Evolutionary conservation across 2,888 invertebrate species (phyloP).

Genomic region (Machimus rusticus): DNA sequence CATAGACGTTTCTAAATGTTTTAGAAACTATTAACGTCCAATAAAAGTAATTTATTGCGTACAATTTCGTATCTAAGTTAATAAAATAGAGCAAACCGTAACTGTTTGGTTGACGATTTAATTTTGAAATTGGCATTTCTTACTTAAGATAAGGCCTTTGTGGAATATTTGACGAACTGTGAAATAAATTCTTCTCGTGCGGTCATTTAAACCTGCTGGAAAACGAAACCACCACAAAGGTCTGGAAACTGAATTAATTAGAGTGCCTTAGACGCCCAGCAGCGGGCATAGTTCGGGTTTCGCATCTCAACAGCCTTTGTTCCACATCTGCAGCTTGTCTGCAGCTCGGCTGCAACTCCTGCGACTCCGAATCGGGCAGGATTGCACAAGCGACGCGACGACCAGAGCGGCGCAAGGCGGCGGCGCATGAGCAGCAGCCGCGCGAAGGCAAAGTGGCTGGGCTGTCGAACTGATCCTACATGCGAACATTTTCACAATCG

Average conservation of each 20-base stretch:
- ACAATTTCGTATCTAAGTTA: not conserved
- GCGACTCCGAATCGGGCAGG: not conserved
- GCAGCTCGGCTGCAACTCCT: not conserved
- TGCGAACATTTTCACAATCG: conserved; percentile 11
- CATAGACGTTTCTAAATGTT: not conserved
- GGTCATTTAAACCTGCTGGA: not conserved
- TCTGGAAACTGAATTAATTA: not conserved
- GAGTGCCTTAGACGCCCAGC: not conserved
- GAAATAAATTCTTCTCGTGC: not conserved
- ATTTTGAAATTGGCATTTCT: not conserved
- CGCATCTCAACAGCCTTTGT: not conserved
- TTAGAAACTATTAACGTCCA: not conserved
- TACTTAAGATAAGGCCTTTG: not conserved
- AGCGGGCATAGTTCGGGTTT: not conserved
- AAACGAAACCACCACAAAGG: not conserved
- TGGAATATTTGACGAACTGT: not conserved
- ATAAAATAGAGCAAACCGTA: not conserved
- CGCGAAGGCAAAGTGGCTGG: not conserved
- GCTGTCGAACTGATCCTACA: not conserved
- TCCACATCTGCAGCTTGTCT: not conserved
- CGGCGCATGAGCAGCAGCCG: not conserved
- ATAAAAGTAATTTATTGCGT: not conserved
- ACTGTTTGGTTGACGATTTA: not conserved
- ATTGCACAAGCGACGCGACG: not conserved
- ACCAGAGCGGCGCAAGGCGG: not conserved